Percentiles rank a stretch among this genome's conserved stretches.
These are phyloP conservation scores for Crematogaster levior DNA, from an alignment of 2,888 invertebrate species.

Conservation along the genomic window DNA sequence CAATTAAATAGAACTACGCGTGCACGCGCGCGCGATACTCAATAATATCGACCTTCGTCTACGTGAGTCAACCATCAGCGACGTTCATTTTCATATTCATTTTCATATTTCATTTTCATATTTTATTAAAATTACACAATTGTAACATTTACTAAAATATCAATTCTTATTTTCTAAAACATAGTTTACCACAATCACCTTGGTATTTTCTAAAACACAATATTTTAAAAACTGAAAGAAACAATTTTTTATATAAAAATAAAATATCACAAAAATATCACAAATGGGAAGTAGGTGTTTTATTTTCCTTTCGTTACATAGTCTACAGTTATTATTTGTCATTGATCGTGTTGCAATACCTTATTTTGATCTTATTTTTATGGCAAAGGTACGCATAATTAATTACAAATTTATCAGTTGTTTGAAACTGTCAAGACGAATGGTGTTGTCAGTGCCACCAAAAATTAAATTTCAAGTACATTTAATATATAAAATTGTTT, in stretches of 20 bases:
- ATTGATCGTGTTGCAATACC: neutral
- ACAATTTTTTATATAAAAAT: neutral
- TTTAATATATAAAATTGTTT: no score
- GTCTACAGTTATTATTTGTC: neutral
- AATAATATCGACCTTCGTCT: neutral
- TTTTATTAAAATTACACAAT: slow-evolving; percentile 1
- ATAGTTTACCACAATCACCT: no score
- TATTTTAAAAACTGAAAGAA: neutral
- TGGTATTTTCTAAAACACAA: neutral
- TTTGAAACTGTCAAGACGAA: neutral
- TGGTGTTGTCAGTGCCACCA: no score
- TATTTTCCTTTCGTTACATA: neutral
- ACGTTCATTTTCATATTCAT: no score
- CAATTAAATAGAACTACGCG: neutral
- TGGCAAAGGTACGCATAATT: neutral
- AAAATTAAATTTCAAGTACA: no score
- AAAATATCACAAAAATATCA: neutral
- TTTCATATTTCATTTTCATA: no score
- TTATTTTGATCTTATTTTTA: neutral
- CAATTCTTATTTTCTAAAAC: neutral
- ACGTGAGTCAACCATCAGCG: neutral
- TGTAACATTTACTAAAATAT: neutral
- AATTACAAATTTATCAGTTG: neutral
- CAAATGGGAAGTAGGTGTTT: neutral
- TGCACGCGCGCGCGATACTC: neutral